Conservation (phyloP, 2,797 vertebrate species). For the Vultur gryphus region DNA sequence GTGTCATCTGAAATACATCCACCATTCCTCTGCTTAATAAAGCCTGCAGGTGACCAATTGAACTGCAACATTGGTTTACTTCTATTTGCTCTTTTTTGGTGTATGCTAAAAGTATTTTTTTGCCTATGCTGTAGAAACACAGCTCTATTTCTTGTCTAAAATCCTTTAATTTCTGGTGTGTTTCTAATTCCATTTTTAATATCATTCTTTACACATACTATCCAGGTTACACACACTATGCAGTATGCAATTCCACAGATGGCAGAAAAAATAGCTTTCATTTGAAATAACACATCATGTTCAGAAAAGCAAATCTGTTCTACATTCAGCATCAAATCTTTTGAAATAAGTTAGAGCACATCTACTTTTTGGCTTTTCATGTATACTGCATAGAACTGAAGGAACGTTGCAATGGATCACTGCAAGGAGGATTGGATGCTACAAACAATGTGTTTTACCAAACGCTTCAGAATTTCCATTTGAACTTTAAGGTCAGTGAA, state of each 20-base stretch:
- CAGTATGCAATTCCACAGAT: not conserved
- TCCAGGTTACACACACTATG: not conserved
- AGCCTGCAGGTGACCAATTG: not conserved
- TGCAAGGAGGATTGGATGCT: not conserved
- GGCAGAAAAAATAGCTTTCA: not conserved
- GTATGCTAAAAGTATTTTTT: not conserved
- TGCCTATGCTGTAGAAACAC: not conserved
- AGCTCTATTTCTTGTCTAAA: not conserved
- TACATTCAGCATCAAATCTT: not conserved
- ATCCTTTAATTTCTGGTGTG: not conserved
- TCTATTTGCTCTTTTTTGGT: not conserved
- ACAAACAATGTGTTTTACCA: not conserved
- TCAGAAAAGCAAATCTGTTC: not conserved
- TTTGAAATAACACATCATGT: not conserved
- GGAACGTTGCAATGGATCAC: not conserved
- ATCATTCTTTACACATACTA: not conserved
- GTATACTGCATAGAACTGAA: not conserved
- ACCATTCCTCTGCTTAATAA: not conserved
- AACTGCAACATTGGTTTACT: not conserved
- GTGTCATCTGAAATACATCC: not conserved
- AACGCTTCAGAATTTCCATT: not conserved
- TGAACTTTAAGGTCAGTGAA: slow-evolving; percentile 20
- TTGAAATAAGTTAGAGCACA: not conserved
- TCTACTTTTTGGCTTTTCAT: not conserved
- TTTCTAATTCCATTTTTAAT: not conserved